Evolutionary conservation across 2,797 vertebrate genomes (phyloP).

Genomic region (Trichosurus vulpecula): DNA sequence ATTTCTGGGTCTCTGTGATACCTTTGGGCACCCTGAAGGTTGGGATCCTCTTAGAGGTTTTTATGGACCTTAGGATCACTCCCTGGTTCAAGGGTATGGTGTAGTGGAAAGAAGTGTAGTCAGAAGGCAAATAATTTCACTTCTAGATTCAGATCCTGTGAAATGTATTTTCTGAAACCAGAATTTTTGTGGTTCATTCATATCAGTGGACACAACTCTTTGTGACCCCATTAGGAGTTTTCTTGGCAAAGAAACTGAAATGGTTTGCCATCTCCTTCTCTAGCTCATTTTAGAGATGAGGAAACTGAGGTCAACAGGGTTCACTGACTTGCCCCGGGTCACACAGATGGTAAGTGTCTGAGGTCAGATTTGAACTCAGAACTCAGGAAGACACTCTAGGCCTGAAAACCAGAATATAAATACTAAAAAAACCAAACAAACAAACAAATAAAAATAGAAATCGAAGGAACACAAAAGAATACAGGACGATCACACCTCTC

Average conservation of each 20-base stretch:
- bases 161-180: neutral
- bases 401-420: neutral
- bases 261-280: neutral
- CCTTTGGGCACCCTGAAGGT: neutral
- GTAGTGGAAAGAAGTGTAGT: neutral
- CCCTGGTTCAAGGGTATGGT: neutral
- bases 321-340: neutral
- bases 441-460: neutral
- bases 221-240: neutral
- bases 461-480: neutral
- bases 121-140: neutral
- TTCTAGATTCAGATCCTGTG: neutral
- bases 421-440: neutral
- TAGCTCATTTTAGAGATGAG: neutral
- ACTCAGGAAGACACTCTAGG: neutral
- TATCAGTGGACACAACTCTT: neutral
- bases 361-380: neutral
- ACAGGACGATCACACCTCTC: neutral
- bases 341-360: neutral
- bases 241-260: neutral
- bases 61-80: neutral
- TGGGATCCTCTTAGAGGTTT: neutral
- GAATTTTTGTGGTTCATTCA: neutral
- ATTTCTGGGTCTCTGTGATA: neutral
- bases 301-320: neutral